phyloP scores from a whole-genome alignment of 2,797 vertebrate species.

The Characodon lateralis region DNA sequence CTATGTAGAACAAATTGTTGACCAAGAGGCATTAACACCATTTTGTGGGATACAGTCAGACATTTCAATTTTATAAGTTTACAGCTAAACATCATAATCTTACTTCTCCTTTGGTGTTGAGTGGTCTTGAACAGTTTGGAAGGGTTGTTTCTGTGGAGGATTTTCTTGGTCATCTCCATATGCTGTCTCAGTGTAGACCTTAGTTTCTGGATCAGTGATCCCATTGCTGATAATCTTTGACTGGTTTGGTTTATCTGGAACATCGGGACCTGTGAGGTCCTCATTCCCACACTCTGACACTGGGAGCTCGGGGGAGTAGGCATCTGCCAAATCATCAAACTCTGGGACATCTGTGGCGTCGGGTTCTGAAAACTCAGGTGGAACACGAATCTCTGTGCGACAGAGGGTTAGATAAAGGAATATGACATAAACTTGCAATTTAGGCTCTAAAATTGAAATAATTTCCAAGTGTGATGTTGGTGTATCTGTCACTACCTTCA shows the following conservation, averaged over 20 bases:
- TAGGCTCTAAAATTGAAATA: not conserved
- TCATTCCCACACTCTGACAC: constrained; percentile 34
- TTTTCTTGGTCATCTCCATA: constrained; percentile 13
- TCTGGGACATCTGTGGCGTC: constrained; percentile 30
- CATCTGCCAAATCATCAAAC: constrained; percentile 41
- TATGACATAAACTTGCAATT: not conserved
- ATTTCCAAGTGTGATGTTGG: not conserved
- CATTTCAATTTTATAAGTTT: not conserved
- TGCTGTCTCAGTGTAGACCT: constrained; percentile 4
- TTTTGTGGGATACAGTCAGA: not conserved
- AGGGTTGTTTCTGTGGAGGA: constrained; percentile 17
- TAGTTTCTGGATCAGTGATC: not conserved
- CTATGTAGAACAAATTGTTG: constrained; percentile 31
- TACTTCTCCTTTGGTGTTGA: constrained; percentile 57
- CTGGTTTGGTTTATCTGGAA: not conserved
- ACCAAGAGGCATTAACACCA: not conserved
- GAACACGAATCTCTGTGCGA: constrained; percentile 36
- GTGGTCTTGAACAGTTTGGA: constrained; percentile 12
- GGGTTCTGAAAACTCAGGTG: constrained; percentile 44
- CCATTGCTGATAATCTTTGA: constrained; percentile 38
- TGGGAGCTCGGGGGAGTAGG: constrained; percentile 25
- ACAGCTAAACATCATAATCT: constrained; percentile 4
- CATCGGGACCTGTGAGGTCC: constrained; percentile 12
- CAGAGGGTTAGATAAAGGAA: not conserved
- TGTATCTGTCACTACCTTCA: constrained; percentile 39